Base-by-base conservation (phyloP, 2,797 vertebrate genomes). In the Schizopygopsis malacanthus region DNA sequence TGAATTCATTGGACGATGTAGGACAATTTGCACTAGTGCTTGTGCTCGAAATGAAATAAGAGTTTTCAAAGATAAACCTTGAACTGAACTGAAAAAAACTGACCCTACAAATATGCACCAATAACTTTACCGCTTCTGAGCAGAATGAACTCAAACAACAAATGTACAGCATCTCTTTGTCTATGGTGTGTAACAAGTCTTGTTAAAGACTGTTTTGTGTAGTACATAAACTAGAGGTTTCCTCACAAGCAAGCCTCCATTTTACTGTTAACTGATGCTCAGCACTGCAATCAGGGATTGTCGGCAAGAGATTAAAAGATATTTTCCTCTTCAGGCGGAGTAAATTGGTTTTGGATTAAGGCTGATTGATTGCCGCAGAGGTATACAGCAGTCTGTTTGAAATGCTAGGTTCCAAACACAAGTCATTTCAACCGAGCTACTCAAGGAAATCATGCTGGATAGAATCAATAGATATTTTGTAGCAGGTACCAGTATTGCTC, bases 261-360 rank as follows among this genome's bases (percentile, higher is more conserved):
- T 93, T 94, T 92, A 92, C 93, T 93, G 92, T 94, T 93, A 92
- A 88, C 92, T 87, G 90, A 91, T 91, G 92, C 90, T 91, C 88
- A 82, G 90, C 90, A 88, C 86, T 61, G 91, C 94, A 94, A 94
- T 94, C 92, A 93, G 91, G 90, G 92, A 94, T 93, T 94, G 94
- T 92, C 94, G 86, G 93, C 88, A 56, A 93, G 93, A 95, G 94
- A 95, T 95, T 95, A 94, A 93, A 94, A 95, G 93, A 95, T 95
- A 94, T 94, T 95, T 94, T 94, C 93, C 93, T 94, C 93, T 94
- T 94, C 93, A 93, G 93, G 91, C 89, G 85, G 89, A 94, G 93
- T 94, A 95, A 95, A 95, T 95, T 95, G 94, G 93, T 95, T 95
- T 94, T 94, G 93, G 94, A 95, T 95, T 95, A 94, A 93, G 92